Evolutionary conservation across 2,113 vertebrate genomes (phyloP), one percentile per base, ranked within the genome.

Genomic region (Ceuthmochares aereus): DNA sequence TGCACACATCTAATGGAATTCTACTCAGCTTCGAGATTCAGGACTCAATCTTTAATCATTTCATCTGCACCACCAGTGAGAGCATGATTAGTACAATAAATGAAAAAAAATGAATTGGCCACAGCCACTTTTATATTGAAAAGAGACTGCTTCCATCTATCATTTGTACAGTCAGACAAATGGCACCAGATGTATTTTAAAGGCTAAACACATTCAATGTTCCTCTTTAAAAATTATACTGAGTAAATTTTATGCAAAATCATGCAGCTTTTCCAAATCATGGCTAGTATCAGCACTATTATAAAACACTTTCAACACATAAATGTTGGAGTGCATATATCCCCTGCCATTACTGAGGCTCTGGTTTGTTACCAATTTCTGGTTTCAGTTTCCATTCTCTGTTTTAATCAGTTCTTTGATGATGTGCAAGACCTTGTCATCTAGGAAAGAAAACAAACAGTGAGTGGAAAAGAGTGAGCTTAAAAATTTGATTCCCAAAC

Each of bases 371-470:
- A 62, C 29, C 22, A 85, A 82, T 72, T 82, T 62, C 84, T 82
- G 63, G 23, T 90, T 83, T 97, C 95, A 96, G 67, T 95, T 92
- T 25, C 73, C 19, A 15, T 98, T 98, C 95, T 99, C 99, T 9
- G 97, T 98, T 97, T 98, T 98, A 92, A 99, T 99, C 97, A 99
- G 93, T 94, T 99, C 99, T 76, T 98, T 98, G 95, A 99, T 99
- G 87, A 99, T 95, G 62, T 98, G 98, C 54, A 99, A 99, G 92
- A 99, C 98, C 91, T 97, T 98, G 95, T 99, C 99, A 97, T 99
- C 99, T 99, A 94, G 70, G 77, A 96, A 76, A 42, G 94, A 56
- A 95, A 95, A 68, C 9, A 27, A 62, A 68, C 3, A 52, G 10
- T 18, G 16, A 77, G 26, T 43, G 2, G 55, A 52, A 66, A 62